Conservation (phyloP, 2,888 invertebrate genomes). For the Andrena praecox region DNA sequence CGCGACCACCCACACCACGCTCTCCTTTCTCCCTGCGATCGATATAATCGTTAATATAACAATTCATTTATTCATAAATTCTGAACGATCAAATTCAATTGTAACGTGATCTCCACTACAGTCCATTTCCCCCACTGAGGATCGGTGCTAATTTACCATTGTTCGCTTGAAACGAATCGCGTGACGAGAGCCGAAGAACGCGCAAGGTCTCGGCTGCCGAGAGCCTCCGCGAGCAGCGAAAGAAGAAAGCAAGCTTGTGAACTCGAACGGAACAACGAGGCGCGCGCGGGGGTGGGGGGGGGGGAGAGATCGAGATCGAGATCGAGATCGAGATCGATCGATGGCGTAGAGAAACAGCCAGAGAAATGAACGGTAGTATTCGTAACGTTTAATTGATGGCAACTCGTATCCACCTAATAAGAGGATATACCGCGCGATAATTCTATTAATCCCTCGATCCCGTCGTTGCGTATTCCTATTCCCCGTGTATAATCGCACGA, state of each 20-base stretch:
- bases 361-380: slow-evolving; percentile 80
- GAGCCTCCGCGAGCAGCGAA: neutral
- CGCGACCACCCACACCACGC: slow-evolving; percentile 65
- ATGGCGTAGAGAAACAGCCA: slow-evolving; percentile 41
- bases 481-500: slow-evolving; percentile 62
- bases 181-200: slow-evolving; percentile 1
- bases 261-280: slow-evolving; percentile 25
- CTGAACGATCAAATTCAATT: slow-evolving; percentile 85
- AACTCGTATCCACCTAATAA: slow-evolving; percentile 71
- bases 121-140: slow-evolving; percentile 77
- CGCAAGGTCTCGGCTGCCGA: neutral
- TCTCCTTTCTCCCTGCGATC: slow-evolving; percentile 75
- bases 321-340: slow-evolving; percentile 7
- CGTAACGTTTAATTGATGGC: slow-evolving; percentile 79
- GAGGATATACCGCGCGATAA: slow-evolving; percentile 66
- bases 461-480: slow-evolving; percentile 49
- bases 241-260: neutral
- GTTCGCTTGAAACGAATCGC: slow-evolving; percentile 21
- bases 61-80: slow-evolving; percentile 84
- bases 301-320: neutral
- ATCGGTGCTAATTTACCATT: slow-evolving; percentile 14
- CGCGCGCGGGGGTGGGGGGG: neutral
- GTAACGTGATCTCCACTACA: slow-evolving; percentile 82
- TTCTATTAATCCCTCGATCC: slow-evolving; percentile 59
- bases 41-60: slow-evolving; percentile 84